These are phyloP conservation scores for Phrynocephalus forsythii DNA, from an alignment of 2,797 vertebrate species.

Conservation along the genomic window DNA sequence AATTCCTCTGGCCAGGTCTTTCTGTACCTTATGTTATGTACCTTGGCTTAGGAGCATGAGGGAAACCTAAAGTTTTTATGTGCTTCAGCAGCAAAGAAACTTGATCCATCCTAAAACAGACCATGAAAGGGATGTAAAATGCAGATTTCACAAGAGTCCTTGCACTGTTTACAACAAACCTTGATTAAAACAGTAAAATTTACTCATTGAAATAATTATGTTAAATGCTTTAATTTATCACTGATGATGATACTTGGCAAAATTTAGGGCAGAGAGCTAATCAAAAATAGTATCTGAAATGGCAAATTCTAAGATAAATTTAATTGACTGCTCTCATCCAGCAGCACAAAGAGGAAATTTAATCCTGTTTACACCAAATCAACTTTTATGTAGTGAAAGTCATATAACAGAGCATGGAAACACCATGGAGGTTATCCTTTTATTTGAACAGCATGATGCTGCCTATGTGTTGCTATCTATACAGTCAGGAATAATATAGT, in stretches of 20 bases:
- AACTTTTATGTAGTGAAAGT: constrained; percentile 47
- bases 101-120: neutral
- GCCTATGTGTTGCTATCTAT: constrained; percentile 46
- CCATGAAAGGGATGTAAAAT: neutral
- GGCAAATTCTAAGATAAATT: constrained; percentile 1
- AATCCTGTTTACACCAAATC: constrained; percentile 52
- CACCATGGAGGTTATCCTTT: constrained; percentile 43
- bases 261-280: neutral
- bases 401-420: constrained; percentile 55
- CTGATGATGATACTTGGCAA: constrained; percentile 20
- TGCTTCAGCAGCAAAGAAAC: neutral
- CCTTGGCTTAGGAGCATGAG: neutral
- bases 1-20: no score
- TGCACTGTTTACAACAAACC: neutral
- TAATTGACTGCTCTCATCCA: constrained; percentile 34
- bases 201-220: neutral
- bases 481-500: constrained; percentile 56
- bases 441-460: constrained; percentile 58
- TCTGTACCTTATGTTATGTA: neutral
- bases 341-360: constrained; percentile 40
- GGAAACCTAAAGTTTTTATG: neutral
- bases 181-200: neutral
- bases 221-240: constrained; percentile 4
- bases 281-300: constrained; percentile 13
- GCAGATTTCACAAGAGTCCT: neutral